Evolutionary conservation across 2,113 vertebrate species (phyloP), one percentile per base, ranked within the genome.

Genomic region (Galemys pyrenaicus): DNA sequence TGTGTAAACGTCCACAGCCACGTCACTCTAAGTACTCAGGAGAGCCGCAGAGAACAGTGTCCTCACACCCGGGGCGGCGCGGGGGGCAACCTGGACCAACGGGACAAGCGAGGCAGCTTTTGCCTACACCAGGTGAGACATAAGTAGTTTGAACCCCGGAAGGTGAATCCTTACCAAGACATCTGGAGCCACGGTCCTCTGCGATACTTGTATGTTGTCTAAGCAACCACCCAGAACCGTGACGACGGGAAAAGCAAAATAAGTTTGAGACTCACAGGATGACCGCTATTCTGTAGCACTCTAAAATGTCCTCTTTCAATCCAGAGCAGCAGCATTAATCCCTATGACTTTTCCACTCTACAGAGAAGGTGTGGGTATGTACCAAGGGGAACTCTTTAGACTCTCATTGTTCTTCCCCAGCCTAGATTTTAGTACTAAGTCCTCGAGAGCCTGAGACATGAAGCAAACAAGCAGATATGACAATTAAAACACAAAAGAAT

Each of bases 401-500:
- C 20, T 32, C 54, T 67, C 19, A 54, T 37, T 87, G 17, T 51
- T 79, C 28, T 83, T 89, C 26, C 74, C n/a, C 67, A 51, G 37
- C 15, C 9, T 73, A 58, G 28, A 30, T 51, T 79, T 91, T 62
- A 84, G 17, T 68, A 41, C 26, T 88, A 60, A 77, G 22, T 64
- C 20, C 12, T 75, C 71, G 30, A 80, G 51, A 83, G 58, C 24
- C 16, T 68, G 60, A 20, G 32, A 79, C 17, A 9, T 67, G 16
- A 16, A 73, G 49, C 62, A 84, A 88, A 87, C 17, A 64, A 93
- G 56, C 44, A 49, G 67, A 56, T 71, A 75, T 32, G 60, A 30
- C n/a, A 90, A 87, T 56, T 82, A 84, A 58, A 84, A 73, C 49
- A 44, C 37, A 68, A 87, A 91, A 65, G 30, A 83, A 78, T 35